phyloP scores from a whole-genome alignment of 2,113 vertebrate genomes.

The Neotragus moschatus region DNA sequence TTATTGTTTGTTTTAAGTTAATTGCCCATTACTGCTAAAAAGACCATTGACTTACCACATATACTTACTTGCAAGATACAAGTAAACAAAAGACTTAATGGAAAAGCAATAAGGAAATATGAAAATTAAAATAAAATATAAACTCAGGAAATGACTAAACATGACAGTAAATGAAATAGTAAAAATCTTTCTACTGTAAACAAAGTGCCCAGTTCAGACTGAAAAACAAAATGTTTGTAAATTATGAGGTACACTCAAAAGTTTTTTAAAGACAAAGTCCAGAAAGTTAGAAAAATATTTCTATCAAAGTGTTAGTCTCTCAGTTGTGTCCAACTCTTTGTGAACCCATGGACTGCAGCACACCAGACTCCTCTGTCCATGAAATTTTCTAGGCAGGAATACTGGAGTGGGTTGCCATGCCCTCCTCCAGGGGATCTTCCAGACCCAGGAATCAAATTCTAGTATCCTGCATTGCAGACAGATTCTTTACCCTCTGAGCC shows the following conservation, averaged over 20 bases:
- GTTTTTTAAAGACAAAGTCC: not conserved
- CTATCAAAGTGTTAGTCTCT: not conserved
- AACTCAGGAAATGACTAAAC: constrained; percentile 36
- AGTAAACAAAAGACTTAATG: constrained; percentile 11
- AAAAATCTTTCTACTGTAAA: constrained; percentile 15
- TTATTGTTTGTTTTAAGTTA: constrained; percentile 40
- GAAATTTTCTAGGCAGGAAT: not conserved
- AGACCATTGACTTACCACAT: not conserved
- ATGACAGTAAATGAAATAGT: not conserved
- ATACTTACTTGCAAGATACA: not conserved
- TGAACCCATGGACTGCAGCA: not conserved
- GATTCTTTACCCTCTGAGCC: not conserved
- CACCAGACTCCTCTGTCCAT: not conserved
- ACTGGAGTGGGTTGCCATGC: not conserved
- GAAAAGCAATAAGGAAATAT: not conserved
- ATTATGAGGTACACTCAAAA: not conserved
- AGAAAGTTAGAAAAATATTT: not conserved
- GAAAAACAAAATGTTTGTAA: constrained; percentile 16
- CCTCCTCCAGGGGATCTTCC: not conserved
- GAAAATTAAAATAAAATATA: constrained; percentile 28
- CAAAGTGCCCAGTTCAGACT: not conserved
- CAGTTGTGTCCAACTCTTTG: not conserved
- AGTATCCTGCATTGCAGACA: not conserved
- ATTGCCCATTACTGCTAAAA: not conserved
- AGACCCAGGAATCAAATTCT: not conserved